phyloP scores from a whole-genome alignment of 35 echinoderm and acorn worm species.

The Anneissia japonica region DNA sequence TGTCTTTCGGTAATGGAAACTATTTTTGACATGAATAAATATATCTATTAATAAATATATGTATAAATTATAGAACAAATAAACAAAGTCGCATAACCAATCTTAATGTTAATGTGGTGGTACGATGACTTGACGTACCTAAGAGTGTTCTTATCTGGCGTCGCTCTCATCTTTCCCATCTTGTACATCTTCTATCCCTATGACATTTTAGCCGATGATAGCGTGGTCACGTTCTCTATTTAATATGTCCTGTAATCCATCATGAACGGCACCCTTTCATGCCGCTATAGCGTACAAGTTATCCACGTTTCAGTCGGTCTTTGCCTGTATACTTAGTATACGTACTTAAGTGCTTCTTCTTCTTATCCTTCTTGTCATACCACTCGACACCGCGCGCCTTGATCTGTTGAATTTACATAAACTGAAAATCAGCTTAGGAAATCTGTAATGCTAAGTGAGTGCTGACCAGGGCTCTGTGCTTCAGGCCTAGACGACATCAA shows the following conservation, averaged over 20 bases:
- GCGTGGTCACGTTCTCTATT: neutral
- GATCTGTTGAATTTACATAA: neutral
- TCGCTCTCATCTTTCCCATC: neutral
- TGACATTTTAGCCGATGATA: neutral
- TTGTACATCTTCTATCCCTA: neutral
- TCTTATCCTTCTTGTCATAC: neutral
- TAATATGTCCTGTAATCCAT: neutral
- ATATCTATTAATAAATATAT: too few species aligned
- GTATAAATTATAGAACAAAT: too few species aligned
- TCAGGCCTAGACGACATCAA: neutral
- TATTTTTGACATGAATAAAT: too few species aligned
- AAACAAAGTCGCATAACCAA: too few species aligned
- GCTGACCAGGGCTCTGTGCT: neutral
- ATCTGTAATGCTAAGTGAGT: neutral
- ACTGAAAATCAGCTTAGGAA: neutral
- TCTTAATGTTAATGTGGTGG: too few species aligned
- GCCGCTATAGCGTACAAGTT: neutral
- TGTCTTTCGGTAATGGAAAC: too few species aligned
- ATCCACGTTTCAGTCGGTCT: neutral
- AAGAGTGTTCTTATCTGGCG: neutral
- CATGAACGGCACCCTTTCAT: neutral
- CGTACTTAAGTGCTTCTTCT: neutral
- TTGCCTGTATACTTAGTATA: neutral
- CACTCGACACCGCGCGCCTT: neutral
- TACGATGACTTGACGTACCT: too few species aligned